Percentiles rank a stretch among this genome's conserved stretches.
Conservation (phyloP, 1,140 invertebrate genomes). For the Leptopilina boulardi region DNA sequence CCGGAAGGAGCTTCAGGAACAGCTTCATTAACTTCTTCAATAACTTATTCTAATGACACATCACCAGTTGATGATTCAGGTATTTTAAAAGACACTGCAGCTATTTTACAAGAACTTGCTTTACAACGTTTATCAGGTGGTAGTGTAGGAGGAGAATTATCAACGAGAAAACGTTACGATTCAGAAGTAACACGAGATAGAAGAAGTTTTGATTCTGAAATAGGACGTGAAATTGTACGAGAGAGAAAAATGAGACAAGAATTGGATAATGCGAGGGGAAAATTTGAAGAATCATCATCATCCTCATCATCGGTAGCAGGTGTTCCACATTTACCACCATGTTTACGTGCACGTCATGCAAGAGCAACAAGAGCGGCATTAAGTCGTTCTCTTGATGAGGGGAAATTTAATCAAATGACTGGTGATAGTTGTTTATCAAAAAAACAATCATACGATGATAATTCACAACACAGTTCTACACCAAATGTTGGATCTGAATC, state of each 20-base stretch:
- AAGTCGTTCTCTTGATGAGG: slow-evolving; percentile 82
- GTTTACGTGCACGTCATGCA: slow-evolving; percentile 75
- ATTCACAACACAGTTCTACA: slow-evolving; percentile 68
- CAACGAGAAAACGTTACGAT: slow-evolving; percentile 48
- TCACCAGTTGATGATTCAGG: slow-evolving; percentile 66
- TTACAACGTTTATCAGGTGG: slow-evolving; percentile 69
- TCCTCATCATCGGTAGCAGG: slow-evolving; percentile 41
- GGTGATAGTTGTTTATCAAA: slow-evolving; percentile 57
- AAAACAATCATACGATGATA: slow-evolving; percentile 63
- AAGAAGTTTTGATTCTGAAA: slow-evolving; percentile 74
- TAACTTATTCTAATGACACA: slow-evolving; percentile 64
- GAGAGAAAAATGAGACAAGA: slow-evolving; percentile 76
- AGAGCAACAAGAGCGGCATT: slow-evolving; percentile 79
- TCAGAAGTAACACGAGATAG: slow-evolving; percentile 8
- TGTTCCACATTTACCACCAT: slow-evolving; percentile 75
- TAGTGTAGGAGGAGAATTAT: slow-evolving; percentile 51
- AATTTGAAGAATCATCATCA: slow-evolving; percentile 66
- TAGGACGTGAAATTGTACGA: slow-evolving; percentile 75
- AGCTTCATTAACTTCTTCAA: slow-evolving; percentile 61
- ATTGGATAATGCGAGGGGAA: slow-evolving; percentile 68
- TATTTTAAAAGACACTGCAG: slow-evolving; percentile 68
- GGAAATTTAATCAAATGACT: slow-evolving; percentile 76
- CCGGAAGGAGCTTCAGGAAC: slow-evolving; percentile 68
- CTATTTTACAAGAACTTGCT: slow-evolving; percentile 70
- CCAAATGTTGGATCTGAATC: slow-evolving; percentile 66